phyloP scores from a whole-genome alignment of 2,113 vertebrate species.

The Hydropotes inermis region DNA sequence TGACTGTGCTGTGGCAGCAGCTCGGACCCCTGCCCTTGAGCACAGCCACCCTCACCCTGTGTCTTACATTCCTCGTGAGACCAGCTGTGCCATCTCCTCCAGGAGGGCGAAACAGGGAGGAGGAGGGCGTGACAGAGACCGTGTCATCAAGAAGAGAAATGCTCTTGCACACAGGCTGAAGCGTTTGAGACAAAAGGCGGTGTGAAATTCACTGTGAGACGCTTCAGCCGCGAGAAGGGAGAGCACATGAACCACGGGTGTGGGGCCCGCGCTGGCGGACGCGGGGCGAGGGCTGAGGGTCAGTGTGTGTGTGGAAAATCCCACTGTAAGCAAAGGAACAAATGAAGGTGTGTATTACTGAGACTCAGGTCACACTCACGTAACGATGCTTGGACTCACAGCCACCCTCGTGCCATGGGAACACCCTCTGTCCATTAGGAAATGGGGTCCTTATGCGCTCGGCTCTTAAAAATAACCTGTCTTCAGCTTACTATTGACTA shows the following conservation, averaged over 20 bases:
- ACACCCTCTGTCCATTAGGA: fast-evolving
- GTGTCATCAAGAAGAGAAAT: not conserved
- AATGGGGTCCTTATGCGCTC: fast-evolving
- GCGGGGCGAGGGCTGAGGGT: fast-evolving
- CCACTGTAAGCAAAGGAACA: not conserved
- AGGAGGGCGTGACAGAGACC: fast-evolving
- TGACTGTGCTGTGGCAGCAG: not conserved
- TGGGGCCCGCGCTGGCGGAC: fast-evolving
- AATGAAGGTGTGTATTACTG: fast-evolving
- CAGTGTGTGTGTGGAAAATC: fast-evolving
- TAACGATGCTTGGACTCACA: fast-evolving
- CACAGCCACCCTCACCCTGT: not conserved
- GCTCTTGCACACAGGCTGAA: too few species aligned
- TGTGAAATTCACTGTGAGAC: not conserved
- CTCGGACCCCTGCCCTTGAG: fast-evolving
- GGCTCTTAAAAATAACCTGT: not conserved
- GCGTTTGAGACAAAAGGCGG: too few species aligned
- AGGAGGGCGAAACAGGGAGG: not conserved
- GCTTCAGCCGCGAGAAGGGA: not conserved
- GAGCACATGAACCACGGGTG: fast-evolving
- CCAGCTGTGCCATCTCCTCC: not conserved
- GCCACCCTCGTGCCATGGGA: too few species aligned
- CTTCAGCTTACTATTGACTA: too few species aligned
- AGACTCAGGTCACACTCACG: not conserved
- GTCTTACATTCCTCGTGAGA: not conserved